A percentile compares a stretch with the other conserved stretches of the same genome.
Evolutionary conservation across 2,113 vertebrate species (phyloP).

Genomic region (Xiphias gladius): DNA sequence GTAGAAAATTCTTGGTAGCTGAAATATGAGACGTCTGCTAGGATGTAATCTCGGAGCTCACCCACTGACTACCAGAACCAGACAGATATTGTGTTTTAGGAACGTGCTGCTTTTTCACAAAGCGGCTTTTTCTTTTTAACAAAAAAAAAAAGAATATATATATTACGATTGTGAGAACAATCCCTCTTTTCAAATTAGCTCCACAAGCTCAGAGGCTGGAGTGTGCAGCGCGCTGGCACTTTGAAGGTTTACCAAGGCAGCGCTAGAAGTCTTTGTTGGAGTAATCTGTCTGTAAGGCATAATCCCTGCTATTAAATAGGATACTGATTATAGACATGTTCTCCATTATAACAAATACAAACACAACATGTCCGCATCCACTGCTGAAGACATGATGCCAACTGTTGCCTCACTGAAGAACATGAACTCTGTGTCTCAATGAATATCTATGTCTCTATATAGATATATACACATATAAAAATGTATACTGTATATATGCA

Average conservation of each 20-base stretch:
- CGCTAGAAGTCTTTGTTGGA: constrained; percentile 23
- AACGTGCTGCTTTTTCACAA: constrained; percentile 44
- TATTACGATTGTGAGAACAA: constrained; percentile 34
- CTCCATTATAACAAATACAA: constrained; percentile 14
- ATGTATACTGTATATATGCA: too few relatives aligned
- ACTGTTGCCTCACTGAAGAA: neutral
- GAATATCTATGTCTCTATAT: too few relatives aligned
- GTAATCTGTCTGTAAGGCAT: constrained; percentile 44
- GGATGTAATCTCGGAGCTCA: constrained; percentile 65
- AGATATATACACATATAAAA: too few relatives aligned
- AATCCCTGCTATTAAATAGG: constrained; percentile 34
- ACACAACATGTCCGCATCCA: constrained; percentile 1
- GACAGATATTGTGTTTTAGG: constrained; percentile 60
- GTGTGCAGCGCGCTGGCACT: constrained; percentile 24
- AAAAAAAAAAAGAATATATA: constrained; percentile 25
- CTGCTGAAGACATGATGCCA: neutral
- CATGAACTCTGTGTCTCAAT: too few relatives aligned
- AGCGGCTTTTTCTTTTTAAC: constrained; percentile 4
- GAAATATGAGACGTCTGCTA: constrained; percentile 64
- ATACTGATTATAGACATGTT: constrained; percentile 32
- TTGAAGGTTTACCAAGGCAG: constrained; percentile 44
- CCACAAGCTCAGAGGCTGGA: constrained; percentile 18
- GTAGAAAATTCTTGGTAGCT: constrained; percentile 59
- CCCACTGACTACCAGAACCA: constrained; percentile 56
- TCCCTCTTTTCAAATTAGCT: constrained; percentile 42